Percentiles rank a stretch among this genome's conserved stretches.
Conservation (phyloP, 2,888 invertebrate genomes). For the Epiblema foenella region DNA sequence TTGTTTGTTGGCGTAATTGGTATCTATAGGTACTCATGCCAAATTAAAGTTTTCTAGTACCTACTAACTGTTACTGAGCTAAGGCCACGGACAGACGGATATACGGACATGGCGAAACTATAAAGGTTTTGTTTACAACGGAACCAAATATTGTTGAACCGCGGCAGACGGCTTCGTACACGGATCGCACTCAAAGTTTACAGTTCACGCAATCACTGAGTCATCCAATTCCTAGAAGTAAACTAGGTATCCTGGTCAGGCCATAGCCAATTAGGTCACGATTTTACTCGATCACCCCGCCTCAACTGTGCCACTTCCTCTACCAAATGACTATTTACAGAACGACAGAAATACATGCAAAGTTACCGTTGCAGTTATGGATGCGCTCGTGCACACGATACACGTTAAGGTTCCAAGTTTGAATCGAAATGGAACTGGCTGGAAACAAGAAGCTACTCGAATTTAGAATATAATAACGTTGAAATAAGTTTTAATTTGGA, state of each 20-base stretch:
- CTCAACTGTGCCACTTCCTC: constrained; percentile 51
- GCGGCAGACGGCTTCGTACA: not conserved
- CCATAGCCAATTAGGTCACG: constrained; percentile 35
- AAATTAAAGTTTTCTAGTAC: too few relatives aligned
- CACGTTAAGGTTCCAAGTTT: constrained; percentile 12
- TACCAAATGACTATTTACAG: constrained; percentile 55
- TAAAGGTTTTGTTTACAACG: too few relatives aligned
- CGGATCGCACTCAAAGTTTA: not conserved
- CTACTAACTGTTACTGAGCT: too few relatives aligned
- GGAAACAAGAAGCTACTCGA: constrained; percentile 7
- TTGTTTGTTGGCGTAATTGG: too few relatives aligned
- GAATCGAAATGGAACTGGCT: constrained; percentile 4
- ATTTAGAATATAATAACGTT: not conserved
- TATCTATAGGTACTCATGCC: too few relatives aligned
- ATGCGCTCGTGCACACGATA: constrained; percentile 2
- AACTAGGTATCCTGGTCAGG: constrained; percentile 39
- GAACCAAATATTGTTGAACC: too few relatives aligned
- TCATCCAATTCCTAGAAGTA: constrained; percentile 34
- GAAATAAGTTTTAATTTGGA: constrained; percentile 6
- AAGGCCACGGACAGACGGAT: too few relatives aligned
- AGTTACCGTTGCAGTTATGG: constrained; percentile 11
- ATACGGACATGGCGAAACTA: too few relatives aligned
- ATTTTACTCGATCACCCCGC: constrained; percentile 9
- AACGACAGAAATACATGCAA: constrained; percentile 49
- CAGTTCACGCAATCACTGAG: constrained; percentile 21